Evolutionary conservation across 2,113 vertebrate species (phyloP).

Genomic region (Agapornis roseicollis): DNA sequence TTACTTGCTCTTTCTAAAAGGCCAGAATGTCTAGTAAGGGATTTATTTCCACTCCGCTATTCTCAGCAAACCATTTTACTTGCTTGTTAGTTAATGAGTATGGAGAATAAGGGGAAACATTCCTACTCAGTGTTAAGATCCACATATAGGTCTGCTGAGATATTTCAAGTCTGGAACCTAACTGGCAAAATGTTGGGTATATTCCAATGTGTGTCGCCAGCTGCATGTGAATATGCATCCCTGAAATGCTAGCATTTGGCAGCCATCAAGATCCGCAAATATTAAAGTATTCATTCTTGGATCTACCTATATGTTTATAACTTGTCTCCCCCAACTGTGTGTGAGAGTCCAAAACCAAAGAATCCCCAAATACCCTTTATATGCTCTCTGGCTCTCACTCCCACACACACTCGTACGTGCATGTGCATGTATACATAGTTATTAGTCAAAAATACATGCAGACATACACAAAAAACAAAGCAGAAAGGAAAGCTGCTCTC

Average conservation of each 20-base stretch:
- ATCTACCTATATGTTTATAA: slow-evolving; percentile 64
- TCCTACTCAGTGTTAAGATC: slow-evolving; percentile 1
- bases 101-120: neutral
- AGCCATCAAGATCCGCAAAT: slow-evolving; percentile 53
- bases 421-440: slow-evolving; percentile 44
- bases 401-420: slow-evolving; percentile 43
- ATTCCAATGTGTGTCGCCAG: slow-evolving; percentile 25
- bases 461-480: neutral
- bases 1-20: neutral
- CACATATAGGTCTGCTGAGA: neutral
- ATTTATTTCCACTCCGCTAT: neutral
- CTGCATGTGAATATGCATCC: slow-evolving; percentile 68
- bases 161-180: slow-evolving; percentile 35
- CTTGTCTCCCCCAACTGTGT: slow-evolving; percentile 28
- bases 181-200: slow-evolving; percentile 3
- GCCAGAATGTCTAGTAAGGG: neutral
- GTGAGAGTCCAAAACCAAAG: slow-evolving; percentile 65
- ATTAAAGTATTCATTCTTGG: slow-evolving; percentile 67
- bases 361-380: slow-evolving; percentile 69
- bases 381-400: slow-evolving; percentile 46
- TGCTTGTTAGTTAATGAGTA: neutral
- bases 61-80: neutral
- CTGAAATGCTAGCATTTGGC: slow-evolving; percentile 66
- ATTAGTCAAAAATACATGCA: slow-evolving; percentile 45
- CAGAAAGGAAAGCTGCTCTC: neutral